phyloP scores from a whole-genome alignment of 64 coral and sea anemone genomes.

The Montipora cactus region DNA sequence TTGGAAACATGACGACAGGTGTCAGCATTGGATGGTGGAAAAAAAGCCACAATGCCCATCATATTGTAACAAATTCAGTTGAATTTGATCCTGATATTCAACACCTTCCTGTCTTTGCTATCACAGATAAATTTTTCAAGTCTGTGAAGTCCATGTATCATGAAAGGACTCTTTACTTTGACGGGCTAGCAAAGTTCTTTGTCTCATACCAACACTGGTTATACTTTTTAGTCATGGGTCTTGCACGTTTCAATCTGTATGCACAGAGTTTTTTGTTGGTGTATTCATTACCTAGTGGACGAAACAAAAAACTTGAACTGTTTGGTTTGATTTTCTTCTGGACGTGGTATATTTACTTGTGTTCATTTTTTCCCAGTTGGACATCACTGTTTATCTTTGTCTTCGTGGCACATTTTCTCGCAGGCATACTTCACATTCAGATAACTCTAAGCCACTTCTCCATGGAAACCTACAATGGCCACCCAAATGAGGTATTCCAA shows the following conservation, averaged over 20 bases:
- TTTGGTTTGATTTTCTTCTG: constrained; percentile 89
- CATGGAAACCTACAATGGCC: constrained; percentile 94
- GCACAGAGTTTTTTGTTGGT: constrained; percentile 88
- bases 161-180: constrained; percentile 82
- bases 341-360: constrained; percentile 90
- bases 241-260: constrained; percentile 96
- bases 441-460: constrained; percentile 96
- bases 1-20: constrained; percentile 91
- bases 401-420: constrained; percentile 91
- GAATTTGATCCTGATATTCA: constrained; percentile 98
- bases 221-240: constrained; percentile 93
- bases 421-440: constrained; percentile 94
- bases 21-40: constrained; percentile 99
- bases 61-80: constrained; percentile 98
- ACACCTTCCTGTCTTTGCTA: constrained; percentile 92
- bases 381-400: constrained; percentile 74
- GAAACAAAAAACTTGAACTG: constrained; percentile 59
- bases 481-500: constrained; percentile 77
- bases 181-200: constrained; percentile 86
- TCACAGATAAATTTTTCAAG: constrained; percentile 98
- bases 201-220: constrained; percentile 88
- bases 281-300: constrained; percentile 68
- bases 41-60: constrained; percentile 96
- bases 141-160: constrained; percentile 92
- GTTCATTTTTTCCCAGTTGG: constrained; percentile 85